Base-by-base conservation (phyloP, 2,113 vertebrate species). In the Charadrius vociferus region DNA sequence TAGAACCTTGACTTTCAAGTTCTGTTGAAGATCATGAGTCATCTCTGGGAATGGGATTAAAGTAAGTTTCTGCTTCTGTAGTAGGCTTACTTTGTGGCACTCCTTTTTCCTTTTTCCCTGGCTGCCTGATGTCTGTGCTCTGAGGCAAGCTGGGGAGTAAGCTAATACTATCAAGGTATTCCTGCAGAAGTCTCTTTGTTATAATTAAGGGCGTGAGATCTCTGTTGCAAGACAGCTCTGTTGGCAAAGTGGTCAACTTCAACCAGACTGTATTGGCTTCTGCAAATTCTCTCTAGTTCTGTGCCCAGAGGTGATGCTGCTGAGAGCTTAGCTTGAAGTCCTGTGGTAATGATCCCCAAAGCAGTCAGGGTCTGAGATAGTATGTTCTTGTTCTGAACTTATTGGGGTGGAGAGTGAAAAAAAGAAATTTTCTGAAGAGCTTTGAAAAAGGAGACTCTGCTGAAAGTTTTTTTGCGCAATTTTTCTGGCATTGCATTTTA, bases 11-110 rank as follows among this genome's bases (percentile, higher is more conserved):
- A 77, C 94, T 95, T 95, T 94, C 68, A 96, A 87, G 89, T 86
- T 58, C 70, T 0, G 1, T 47, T 95, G n/a, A 93, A 62, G 86
- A 75, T 13, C 2, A 6, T 97, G 94, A 97, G 63, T 96, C 89
- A 96, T 90, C 85, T 36, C 49, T 90, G 95, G 95, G 96, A 96
- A 91, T 34, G 37, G 79, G 81, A 94, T 97, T 93, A 95, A 97
- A 97, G 95, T 7, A 14, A 85, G 88, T 14, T 84, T 78, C 50
- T 94, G 21, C 53, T 78, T 71, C 36, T 27, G 74, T 43, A 67
- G 74, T 12, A 81, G 81, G 4, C 18, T 94, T 15, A 4, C 27
- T 88, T 41, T 43, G 74, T 22, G 81, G 56, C 39, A 24, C 58
- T 90, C 73, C 70, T 95, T 79, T 87, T 19, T 16, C 41, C 10